Percentiles rank a stretch among this genome's conserved stretches.
Conservation (phyloP, 2,888 invertebrate genomes). For the Diloba caeruleocephala region DNA sequence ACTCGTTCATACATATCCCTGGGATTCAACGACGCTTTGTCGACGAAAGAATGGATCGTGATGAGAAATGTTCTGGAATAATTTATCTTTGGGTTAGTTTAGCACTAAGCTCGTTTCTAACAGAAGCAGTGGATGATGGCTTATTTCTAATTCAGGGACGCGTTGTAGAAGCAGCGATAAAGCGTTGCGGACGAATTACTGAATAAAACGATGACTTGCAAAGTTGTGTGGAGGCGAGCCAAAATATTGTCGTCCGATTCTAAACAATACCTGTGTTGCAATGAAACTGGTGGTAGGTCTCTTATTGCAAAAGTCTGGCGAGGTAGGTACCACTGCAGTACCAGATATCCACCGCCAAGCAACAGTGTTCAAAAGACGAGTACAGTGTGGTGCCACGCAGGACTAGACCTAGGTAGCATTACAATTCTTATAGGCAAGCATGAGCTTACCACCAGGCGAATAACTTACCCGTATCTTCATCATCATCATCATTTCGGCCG, state of each 20-base stretch:
- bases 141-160: slow-evolving; percentile 81
- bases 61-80: slow-evolving; percentile 85
- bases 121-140: slow-evolving; percentile 74
- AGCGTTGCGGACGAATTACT: slow-evolving; percentile 75
- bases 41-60: slow-evolving; percentile 80
- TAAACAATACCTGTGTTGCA: slow-evolving; percentile 67
- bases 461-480: too few species aligned
- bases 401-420: too few species aligned
- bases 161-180: slow-evolving; percentile 76
- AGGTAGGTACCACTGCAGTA: too few species aligned
- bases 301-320: too few species aligned
- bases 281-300: too few species aligned
- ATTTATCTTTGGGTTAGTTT: slow-evolving; percentile 84
- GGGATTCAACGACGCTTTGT: slow-evolving; percentile 81
- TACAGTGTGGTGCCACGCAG: too few species aligned
- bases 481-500: too few species aligned
- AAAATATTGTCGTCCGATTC: slow-evolving; percentile 61
- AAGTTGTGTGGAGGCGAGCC: slow-evolving; percentile 58
- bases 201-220: slow-evolving; percentile 76
- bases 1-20: too few species aligned
- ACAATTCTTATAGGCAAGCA: too few species aligned
- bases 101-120: slow-evolving; percentile 75
- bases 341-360: too few species aligned
- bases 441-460: too few species aligned
- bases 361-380: too few species aligned